Conservation (phyloP, 2,113 vertebrate species). For the Psilopogon haemacephalus region DNA sequence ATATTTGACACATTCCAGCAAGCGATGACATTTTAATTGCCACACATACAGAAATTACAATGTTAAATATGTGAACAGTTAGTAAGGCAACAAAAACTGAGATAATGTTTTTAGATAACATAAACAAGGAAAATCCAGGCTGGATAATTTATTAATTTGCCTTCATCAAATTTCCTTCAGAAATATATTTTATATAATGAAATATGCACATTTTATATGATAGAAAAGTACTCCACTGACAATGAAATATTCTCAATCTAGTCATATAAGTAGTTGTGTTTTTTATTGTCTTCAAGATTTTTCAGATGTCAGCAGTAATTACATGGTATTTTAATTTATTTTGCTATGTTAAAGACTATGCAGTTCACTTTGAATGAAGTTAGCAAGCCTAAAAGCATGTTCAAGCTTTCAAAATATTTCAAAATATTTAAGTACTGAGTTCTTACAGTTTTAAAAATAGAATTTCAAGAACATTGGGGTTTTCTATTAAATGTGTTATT, state of each 20-base stretch:
- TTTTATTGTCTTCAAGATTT: conserved; percentile 9
- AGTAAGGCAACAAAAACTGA: background rate
- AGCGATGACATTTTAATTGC: background rate
- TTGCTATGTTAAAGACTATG: background rate
- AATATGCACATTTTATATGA: rapidly evolving
- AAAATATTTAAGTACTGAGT: background rate
- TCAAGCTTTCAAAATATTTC: conserved; percentile 39
- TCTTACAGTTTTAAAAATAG: background rate
- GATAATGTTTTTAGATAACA: background rate
- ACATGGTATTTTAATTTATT: background rate
- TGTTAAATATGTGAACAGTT: background rate
- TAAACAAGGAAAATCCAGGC: background rate
- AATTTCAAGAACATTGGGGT: background rate
- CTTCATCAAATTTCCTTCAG: background rate
- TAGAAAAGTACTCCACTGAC: background rate
- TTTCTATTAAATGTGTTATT: conserved; percentile 12
- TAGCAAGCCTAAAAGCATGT: conserved; percentile 9
- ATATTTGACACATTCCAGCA: background rate
- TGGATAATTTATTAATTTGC: background rate
- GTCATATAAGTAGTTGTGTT: background rate
- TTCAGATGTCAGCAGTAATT: conserved; percentile 19
- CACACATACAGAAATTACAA: background rate
- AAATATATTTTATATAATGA: background rate
- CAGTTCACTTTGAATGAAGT: conserved; percentile 13
- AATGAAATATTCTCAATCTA: background rate